Percentiles rank a stretch among this genome's conserved stretches.
Evolutionary conservation across 2,797 vertebrate species (phyloP).

Genomic region (Erethizon dorsatum): DNA sequence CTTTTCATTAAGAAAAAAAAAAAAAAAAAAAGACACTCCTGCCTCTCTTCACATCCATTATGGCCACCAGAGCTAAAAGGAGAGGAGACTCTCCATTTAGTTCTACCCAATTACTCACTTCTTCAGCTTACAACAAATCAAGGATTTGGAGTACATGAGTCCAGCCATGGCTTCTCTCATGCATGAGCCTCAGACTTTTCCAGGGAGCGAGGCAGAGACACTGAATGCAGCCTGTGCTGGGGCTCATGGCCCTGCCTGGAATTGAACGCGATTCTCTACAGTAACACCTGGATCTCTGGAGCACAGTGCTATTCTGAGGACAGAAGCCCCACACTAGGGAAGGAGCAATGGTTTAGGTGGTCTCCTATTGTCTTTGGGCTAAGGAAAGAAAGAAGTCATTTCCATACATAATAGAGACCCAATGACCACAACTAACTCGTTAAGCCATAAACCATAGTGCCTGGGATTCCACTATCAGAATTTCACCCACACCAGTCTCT

Average conservation of each 20-base stretch:
- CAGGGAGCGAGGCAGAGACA: neutral
- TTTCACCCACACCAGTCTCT: neutral
- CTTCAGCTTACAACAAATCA: neutral
- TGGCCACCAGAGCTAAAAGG: neutral
- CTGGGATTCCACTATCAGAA: neutral
- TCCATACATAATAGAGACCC: neutral
- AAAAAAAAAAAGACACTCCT: neutral
- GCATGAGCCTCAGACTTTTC: neutral
- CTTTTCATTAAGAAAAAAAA: neutral
- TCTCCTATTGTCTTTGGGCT: neutral
- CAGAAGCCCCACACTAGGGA: neutral
- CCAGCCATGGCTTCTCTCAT: neutral
- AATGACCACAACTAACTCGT: neutral
- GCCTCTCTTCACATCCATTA: fast-evolving
- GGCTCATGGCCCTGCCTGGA: neutral
- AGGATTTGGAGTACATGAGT: neutral
- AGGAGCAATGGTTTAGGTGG: neutral
- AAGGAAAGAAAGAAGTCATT: slow-evolving; percentile 1
- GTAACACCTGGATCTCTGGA: neutral
- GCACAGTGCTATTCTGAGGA: neutral
- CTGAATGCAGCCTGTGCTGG: neutral
- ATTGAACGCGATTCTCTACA: neutral
- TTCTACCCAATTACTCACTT: neutral
- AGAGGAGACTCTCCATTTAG: neutral
- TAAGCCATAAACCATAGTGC: neutral